A percentile compares a stretch with the other conserved stretches of the same genome.
These are phyloP conservation scores for Bagarius yarrelli DNA, from an alignment of 2,113 vertebrate species.

Conservation along the genomic window DNA sequence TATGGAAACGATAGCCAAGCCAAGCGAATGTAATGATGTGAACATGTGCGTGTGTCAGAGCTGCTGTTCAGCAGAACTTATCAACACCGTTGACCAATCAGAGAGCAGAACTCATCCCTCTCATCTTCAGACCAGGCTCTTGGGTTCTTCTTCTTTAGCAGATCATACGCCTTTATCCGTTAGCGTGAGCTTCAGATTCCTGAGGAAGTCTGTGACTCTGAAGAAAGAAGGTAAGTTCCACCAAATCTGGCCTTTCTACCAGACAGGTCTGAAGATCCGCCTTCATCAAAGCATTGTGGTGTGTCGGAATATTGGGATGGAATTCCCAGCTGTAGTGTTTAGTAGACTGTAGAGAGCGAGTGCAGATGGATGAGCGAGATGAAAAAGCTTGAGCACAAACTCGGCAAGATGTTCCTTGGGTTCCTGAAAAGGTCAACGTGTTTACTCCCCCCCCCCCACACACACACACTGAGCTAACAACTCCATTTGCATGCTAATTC, in stretches of 20 bases:
- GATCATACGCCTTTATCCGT: background rate
- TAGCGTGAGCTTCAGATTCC: background rate
- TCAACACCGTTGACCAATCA: background rate
- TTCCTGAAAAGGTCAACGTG: slow-evolving; percentile 51
- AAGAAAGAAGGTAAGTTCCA: background rate
- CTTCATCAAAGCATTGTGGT: background rate
- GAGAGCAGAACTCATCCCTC: background rate
- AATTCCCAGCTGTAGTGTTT: background rate
- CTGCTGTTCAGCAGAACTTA: background rate
- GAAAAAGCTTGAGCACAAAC: slow-evolving; percentile 10
- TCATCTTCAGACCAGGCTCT: too few relatives aligned
- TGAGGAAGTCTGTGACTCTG: too few relatives aligned
- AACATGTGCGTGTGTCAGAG: background rate
- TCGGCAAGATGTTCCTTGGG: slow-evolving; percentile 34
- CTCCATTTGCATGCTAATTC: slow-evolving; percentile 11
- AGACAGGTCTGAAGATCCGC: background rate
- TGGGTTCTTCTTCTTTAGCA: background rate
- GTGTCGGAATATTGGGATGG: background rate
- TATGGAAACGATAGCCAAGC: background rate
- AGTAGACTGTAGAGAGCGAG: background rate
- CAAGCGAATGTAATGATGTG: background rate
- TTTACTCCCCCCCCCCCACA: slow-evolving; percentile 42
- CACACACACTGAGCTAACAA: background rate
- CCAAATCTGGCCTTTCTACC: background rate
- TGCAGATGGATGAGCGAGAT: background rate